Evolutionary conservation across 1,140 invertebrate genomes (phyloP), one percentile per base, ranked within the genome.

Genomic region (Temnothorax longispinosus): DNA sequence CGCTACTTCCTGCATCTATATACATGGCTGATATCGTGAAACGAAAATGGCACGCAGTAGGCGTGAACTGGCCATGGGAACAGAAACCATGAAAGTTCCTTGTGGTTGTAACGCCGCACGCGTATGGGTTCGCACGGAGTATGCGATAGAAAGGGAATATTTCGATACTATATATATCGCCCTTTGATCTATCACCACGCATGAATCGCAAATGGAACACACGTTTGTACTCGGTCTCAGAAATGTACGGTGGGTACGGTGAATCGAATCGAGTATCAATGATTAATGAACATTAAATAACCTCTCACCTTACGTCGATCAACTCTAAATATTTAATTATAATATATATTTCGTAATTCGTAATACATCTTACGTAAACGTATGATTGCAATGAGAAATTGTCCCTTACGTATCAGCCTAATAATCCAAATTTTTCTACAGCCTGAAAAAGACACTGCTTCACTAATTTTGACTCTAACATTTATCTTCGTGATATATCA

Each of bases 41-140:
- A 81, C 65, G 67, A 71, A 80, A 82, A 74, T 54, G 87, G 69
- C 44, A 41, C 8, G 60, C 47, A 27, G 56, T 52, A 71, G 71
- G 32, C 75, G 64, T 87, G 60, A 78, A 58, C 44, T 81, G 58
- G 50, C 77, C 90, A 92, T 93, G 92, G 92, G 93, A 93, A 93
- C 88, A 88, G 90, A 93, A 93, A 93, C 91, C 91, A 91, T 90
- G 84, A 44, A 93, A 92, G 93, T 93, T 90, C 80, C 58, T 47
- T 38, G 44, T 10, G 21, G 35, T 18, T 41, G 52, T 10, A 44
- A 21, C n/a, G 32, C 41, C 3, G 44, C 21, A 18, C 47, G 67
- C 38, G n/a, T 74, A 44, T 47, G 38, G 54, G 7, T 74, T 56
- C 74, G 47, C 13, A 60, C 18, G 32, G 13, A 15, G 27, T 15